Percentiles rank a stretch among this genome's conserved stretches.
Conservation (phyloP, 2,113 vertebrate species). For the Cebus imitator region DNA sequence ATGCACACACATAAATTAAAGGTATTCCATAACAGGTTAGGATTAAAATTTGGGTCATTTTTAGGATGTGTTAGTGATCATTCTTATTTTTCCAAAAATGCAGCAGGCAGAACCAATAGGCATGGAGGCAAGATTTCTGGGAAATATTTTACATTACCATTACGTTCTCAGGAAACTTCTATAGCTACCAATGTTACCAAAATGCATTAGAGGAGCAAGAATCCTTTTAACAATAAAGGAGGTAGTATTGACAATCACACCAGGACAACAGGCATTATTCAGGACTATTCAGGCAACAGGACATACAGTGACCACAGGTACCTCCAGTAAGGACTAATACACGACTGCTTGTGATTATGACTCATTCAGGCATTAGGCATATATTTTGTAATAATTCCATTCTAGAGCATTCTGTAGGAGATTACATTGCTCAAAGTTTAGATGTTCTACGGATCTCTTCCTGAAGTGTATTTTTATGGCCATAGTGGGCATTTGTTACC, state of each 20-base stretch:
- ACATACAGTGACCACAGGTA: too few relatives aligned
- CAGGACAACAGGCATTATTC: background rate
- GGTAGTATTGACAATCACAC: background rate
- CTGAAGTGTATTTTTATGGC: constrained; percentile 64
- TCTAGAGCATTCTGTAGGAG: background rate
- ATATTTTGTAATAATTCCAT: background rate
- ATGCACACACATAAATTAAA: constrained; percentile 70
- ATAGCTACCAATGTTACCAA: constrained; percentile 80
- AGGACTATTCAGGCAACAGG: background rate
- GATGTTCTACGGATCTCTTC: background rate
- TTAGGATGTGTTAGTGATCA: constrained; percentile 68
- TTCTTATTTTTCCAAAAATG: constrained; percentile 57
- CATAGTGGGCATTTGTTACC: constrained; percentile 49
- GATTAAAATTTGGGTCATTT: constrained; percentile 81
- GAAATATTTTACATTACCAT: constrained; percentile 76
- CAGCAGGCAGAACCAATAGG: constrained; percentile 52
- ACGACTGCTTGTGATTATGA: background rate
- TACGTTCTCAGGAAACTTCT: constrained; percentile 74
- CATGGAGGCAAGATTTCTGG: constrained; percentile 67
- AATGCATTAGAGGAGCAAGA: constrained; percentile 65
- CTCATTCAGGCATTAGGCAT: background rate
- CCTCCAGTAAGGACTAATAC: background rate
- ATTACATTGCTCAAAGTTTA: background rate
- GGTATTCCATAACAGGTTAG: constrained; percentile 75
- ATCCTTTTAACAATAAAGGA: background rate